Evolutionary conservation across 2,797 vertebrate genomes (phyloP), one percentile per base, ranked within the genome.

Genomic region (Eptatretus atami): DNA sequence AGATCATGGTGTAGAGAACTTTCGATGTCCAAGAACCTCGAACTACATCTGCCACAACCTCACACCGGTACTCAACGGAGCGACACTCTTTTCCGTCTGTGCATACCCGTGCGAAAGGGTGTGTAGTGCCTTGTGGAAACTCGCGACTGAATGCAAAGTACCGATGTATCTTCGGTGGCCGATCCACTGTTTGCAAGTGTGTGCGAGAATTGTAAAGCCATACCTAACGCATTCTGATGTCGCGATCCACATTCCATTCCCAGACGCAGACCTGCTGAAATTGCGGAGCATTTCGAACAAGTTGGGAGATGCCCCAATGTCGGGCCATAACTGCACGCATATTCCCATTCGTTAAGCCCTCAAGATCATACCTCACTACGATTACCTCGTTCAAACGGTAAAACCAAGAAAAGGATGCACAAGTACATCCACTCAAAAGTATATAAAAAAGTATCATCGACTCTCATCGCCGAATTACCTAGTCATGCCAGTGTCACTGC

Each of bases 1-100:
- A 52, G 72, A 74, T 53, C 76, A 78, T 78, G 77, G 76, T n/a
- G 67, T 78, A 65, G 75, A 77, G 66, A 76, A 74, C 67, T 77
- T 78, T 61, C 71, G 12, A 71, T 78, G 72, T 75, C 75, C 66
- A 75, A 77, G 63, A 76, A 75, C 15, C 76, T 78, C 65, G 71
- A n/a, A 74, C 57, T 75, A 73, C 1, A 11, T 77, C 65, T 76
- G 75, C 66, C 69, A 72, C 68, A 73, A 71, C 67, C 72, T 78
- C 66, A 71, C 70, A 64, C 75, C 73, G 0, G 72, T 71, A 54
- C 69, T 77, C 69, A 71, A 53, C 71, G 69, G 0, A 73, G 69
- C 63, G 69, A 68, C 1, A 52, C 68, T n/a, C 71, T 69, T 63
- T 71, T 73, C 63, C 71, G 73, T 52, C 71, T 69, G 12, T 65